Conservation (phyloP, 2,113 vertebrate species). For the Corvus moneduloides region DNA sequence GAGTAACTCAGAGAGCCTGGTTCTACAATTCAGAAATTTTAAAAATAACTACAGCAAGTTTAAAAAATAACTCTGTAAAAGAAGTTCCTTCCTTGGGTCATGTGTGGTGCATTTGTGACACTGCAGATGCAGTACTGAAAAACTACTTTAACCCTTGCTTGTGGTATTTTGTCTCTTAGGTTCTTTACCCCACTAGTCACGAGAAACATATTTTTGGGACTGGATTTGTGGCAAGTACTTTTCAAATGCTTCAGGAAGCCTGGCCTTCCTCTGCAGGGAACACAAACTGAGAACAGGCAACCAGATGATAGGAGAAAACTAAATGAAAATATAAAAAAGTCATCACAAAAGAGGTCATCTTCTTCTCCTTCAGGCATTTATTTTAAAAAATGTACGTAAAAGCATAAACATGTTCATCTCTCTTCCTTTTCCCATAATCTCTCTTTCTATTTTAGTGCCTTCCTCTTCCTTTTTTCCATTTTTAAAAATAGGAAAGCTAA, state of each 20-base stretch:
- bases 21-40: neutral
- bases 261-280: neutral
- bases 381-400: neutral
- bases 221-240: neutral
- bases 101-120: neutral
- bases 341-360: neutral
- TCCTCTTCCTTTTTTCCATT: neutral
- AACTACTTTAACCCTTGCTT: neutral
- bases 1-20: neutral
- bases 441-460: neutral
- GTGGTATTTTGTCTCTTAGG: neutral
- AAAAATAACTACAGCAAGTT: neutral
- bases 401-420: neutral
- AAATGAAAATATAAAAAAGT: neutral
- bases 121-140: neutral
- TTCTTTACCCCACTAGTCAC: neutral
- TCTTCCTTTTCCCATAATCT: neutral
- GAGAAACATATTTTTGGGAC: neutral
- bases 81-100: neutral
- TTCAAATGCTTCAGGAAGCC: neutral
- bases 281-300: neutral
- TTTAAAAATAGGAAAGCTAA: neutral
- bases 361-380: neutral
- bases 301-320: neutral
- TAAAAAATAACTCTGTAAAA: neutral